A percentile compares a stretch with the other conserved stretches of the same genome.
Evolutionary conservation across 2,113 vertebrate genomes (phyloP).

Genomic region (Hippocampus comes): DNA sequence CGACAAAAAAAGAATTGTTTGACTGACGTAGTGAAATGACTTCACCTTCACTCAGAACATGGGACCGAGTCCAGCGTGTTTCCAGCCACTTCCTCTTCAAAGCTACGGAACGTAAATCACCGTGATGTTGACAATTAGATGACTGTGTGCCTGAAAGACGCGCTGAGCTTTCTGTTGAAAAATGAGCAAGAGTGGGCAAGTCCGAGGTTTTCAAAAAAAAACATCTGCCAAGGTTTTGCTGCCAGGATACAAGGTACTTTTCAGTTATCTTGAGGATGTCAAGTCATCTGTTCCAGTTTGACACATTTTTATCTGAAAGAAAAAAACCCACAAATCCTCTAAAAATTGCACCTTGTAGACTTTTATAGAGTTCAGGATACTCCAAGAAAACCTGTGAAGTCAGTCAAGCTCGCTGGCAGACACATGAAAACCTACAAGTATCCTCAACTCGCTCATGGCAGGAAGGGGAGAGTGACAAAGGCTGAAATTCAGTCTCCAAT

Average conservation of each 20-base stretch:
- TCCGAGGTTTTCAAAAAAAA: constrained; percentile 27
- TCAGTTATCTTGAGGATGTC: constrained; percentile 48
- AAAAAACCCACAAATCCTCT: background rate
- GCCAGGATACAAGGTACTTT: constrained; percentile 33
- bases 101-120: constrained; percentile 47
- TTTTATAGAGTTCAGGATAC: constrained; percentile 9
- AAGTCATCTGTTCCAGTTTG: constrained; percentile 33
- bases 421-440: constrained; percentile 18
- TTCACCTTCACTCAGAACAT: constrained; percentile 47
- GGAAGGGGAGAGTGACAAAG: background rate
- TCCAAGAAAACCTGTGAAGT: constrained; percentile 15
- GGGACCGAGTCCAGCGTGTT: constrained; percentile 2
- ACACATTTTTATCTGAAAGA: constrained; percentile 22
- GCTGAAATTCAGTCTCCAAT: constrained; percentile 20
- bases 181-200: constrained; percentile 47
- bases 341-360: constrained; percentile 3
- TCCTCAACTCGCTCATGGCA: background rate
- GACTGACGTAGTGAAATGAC: constrained; percentile 36
- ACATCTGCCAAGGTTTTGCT: constrained; percentile 32
- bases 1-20: constrained; percentile 30
- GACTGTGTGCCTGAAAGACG: constrained; percentile 33
- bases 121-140: constrained; percentile 36
- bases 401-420: background rate
- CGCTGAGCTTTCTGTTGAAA: constrained; percentile 27
- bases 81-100: constrained; percentile 41